Evolutionary conservation across 2,113 vertebrate species (phyloP), one percentile per base, ranked within the genome.

Genomic region (Scortum barcoo): DNA sequence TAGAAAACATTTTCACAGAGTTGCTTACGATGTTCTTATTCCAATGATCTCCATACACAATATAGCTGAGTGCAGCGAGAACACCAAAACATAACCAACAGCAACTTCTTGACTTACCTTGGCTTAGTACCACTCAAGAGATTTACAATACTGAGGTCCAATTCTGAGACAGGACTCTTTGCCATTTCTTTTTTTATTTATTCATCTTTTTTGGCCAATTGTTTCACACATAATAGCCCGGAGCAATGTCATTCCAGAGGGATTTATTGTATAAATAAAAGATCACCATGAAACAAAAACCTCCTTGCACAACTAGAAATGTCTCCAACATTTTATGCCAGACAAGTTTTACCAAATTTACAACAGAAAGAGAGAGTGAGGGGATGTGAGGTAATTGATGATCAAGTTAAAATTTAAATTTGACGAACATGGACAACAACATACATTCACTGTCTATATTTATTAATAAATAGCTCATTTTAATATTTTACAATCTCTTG

Each of bases 191-290:
- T 42, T 17, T 69, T 51, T 7, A 51, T 85, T 71, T 78, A 74
- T 77, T 78, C 40, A 76, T 54, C 22, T 61, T 65, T 68, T 68
- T 72, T 80, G 61, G 44, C 33, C 76, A 69, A 50, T 70, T 81
- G 50, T 78, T 84, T 78, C 63, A 73, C 0, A 73, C 16, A 66
- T 50, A 78, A 30, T 68, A 3, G 53, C 66, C 60, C 1, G 24
- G 30, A 61, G 76, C 76, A 72, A 2, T 63, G 36, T 38, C 53
- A 56, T 50, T 80, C 82, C 72, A 76, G 26, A 78, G 72, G 78
- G 78, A 81, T 66, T 86, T 24, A 53, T 44, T 28, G 62, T 38
- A 89, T 91, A 57, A 84, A 90, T 86, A 83, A 88, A 89, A 84
- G 24, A 93, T 81, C 28, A 26, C 17, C 26, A 51, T 58, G 36